Evolutionary conservation across 2,113 vertebrate genomes (phyloP).

Genomic region (Gymnorhina tibicen): DNA sequence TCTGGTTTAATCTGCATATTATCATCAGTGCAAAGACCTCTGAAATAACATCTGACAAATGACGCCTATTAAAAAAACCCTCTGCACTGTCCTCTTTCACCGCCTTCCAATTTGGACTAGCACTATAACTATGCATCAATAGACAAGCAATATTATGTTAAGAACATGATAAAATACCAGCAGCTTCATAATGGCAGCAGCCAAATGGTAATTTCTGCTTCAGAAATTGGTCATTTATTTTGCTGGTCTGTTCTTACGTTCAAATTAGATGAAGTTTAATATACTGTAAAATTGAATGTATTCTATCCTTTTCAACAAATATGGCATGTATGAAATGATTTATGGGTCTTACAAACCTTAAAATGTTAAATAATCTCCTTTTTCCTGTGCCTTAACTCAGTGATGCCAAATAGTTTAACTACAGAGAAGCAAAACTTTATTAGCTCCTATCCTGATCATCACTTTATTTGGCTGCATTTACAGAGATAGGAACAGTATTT

Average conservation of each 20-base stretch:
- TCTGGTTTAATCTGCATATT: conserved; percentile 79
- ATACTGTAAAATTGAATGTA: conserved; percentile 84
- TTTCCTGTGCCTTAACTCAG: conserved; percentile 69
- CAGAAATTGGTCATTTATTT: conserved; percentile 88
- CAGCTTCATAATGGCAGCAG: conserved; percentile 78
- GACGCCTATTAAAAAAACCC: conserved; percentile 74
- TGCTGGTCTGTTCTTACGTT: conserved; percentile 80
- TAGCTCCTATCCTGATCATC: conserved; percentile 43
- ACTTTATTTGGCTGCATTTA: not conserved
- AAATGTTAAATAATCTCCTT: conserved; percentile 81
- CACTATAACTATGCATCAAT: conserved; percentile 79
- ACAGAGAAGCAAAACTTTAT: conserved; percentile 72
- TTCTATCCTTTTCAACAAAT: conserved; percentile 79
- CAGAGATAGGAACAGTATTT: not conserved
- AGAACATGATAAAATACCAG: conserved; percentile 82
- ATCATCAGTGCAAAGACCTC: conserved; percentile 77
- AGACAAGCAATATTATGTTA: conserved; percentile 85
- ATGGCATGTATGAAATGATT: conserved; percentile 78
- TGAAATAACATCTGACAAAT: conserved; percentile 79
- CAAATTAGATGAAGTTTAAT: conserved; percentile 85
- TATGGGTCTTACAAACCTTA: conserved; percentile 74
- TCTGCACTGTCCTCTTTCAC: conserved; percentile 70
- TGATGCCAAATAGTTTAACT: conserved; percentile 68
- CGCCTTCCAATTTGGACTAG: conserved; percentile 79
- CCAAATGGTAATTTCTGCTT: conserved; percentile 85